A percentile compares a stretch with the other conserved stretches of the same genome.
Evolutionary conservation across 1,140 invertebrate species (phyloP).

Genomic region (Halotydeus destructor): DNA sequence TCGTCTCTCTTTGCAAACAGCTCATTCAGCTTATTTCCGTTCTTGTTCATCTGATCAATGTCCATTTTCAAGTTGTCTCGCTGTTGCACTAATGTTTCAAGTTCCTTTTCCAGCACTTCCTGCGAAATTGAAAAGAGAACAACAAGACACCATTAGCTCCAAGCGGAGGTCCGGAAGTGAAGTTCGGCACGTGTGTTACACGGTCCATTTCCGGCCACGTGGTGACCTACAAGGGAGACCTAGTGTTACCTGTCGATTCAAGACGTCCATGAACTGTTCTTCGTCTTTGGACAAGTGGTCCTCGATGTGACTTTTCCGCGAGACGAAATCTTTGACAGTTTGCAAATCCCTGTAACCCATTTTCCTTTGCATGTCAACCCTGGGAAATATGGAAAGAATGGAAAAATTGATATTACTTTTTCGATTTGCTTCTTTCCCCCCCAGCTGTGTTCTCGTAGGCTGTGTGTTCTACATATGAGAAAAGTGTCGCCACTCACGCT

Average conservation of each 20-base stretch:
- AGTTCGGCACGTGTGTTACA: not conserved
- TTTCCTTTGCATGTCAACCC: not conserved
- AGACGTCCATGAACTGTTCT: conserved; percentile 29
- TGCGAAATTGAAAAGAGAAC: conserved; percentile 11
- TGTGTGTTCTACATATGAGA: not conserved
- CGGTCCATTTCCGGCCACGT: not conserved
- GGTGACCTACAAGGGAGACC: not conserved
- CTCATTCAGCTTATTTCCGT: conserved; percentile 28
- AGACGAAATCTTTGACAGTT: conserved; percentile 23
- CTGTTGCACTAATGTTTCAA: conserved; percentile 21
- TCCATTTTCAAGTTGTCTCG: conserved; percentile 25
- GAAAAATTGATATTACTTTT: not conserved
- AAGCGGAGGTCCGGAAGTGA: not conserved
- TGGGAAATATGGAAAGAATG: not conserved
- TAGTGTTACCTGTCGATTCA: conserved; percentile 25
- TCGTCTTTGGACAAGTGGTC: conserved; percentile 25
- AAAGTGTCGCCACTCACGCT: conserved; percentile 8
- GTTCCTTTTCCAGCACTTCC: conserved; percentile 23
- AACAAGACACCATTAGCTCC: not conserved
- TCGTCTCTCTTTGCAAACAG: conserved; percentile 33
- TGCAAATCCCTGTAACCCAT: conserved; percentile 8
- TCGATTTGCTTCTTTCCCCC: not conserved
- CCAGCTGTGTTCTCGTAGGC: not conserved
- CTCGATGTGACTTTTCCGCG: conserved; percentile 23
- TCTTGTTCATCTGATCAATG: conserved; percentile 23